A percentile compares a stretch with the other conserved stretches of the same genome.
Conservation (phyloP, 2,888 invertebrate species). For the Enoplolaimus lenunculus region DNA sequence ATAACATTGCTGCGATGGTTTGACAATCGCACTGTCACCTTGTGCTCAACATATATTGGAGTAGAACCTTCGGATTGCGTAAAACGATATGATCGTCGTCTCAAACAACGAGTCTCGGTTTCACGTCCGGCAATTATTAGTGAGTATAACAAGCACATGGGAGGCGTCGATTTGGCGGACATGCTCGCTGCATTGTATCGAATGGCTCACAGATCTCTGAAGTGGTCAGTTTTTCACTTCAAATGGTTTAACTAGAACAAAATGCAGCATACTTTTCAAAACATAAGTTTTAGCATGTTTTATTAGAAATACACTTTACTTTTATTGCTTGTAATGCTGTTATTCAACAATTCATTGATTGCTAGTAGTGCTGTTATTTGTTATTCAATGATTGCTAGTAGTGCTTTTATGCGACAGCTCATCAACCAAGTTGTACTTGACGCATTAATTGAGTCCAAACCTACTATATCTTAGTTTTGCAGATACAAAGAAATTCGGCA, state of each 20-base stretch:
- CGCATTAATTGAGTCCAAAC: not conserved
- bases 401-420: not conserved
- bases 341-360: too few relatives aligned
- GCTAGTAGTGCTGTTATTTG: not conserved
- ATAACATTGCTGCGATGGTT: not conserved
- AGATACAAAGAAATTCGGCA: too few relatives aligned
- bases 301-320: not conserved
- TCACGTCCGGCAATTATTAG: slow-evolving; percentile 23
- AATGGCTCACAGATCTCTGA: not conserved
- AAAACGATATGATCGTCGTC: not conserved
- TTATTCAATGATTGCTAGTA: not conserved
- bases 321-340: not conserved
- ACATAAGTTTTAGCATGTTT: not conserved
- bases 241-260: too few relatives aligned
- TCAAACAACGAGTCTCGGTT: slow-evolving; percentile 5
- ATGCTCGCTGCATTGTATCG: slow-evolving; percentile 17
- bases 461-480: too few relatives aligned
- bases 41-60: not conserved
- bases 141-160: slow-evolving; percentile 26
- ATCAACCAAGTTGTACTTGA: not conserved
- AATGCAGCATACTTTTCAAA: too few relatives aligned
- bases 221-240: too few relatives aligned
- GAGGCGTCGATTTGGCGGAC: slow-evolving; percentile 23
- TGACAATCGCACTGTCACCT: not conserved
- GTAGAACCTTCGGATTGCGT: not conserved